phyloP scores from a whole-genome alignment of 2,888 invertebrate species.

The Calliscelio sp. region DNA sequence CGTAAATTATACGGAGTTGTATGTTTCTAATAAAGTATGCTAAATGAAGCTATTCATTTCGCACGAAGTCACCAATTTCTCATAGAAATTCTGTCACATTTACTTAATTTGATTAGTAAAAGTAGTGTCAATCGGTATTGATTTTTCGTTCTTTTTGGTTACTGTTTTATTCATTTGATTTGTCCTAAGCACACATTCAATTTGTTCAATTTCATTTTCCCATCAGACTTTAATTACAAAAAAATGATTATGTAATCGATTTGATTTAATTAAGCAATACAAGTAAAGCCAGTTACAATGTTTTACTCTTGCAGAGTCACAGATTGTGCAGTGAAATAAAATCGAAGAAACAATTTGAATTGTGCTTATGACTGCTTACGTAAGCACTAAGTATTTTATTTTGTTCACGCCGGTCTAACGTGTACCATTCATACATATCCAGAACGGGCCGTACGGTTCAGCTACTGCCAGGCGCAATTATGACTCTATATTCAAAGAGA shows the following conservation, averaged over 20 bases:
- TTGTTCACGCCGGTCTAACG: slow-evolving; percentile 73
- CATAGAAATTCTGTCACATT: slow-evolving; percentile 38
- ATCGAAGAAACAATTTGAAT: slow-evolving; percentile 23
- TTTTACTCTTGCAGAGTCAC: not conserved
- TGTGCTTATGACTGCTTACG: slow-evolving; percentile 69
- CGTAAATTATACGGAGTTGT: no score
- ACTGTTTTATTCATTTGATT: slow-evolving; percentile 25
- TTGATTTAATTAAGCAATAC: slow-evolving; percentile 5
- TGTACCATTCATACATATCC: slow-evolving; percentile 83
- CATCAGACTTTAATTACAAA: not conserved
- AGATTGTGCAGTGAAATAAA: not conserved
- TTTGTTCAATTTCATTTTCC: not conserved
- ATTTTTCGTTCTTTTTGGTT: slow-evolving; percentile 21
- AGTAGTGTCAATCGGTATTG: slow-evolving; percentile 45
- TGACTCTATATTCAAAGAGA: slow-evolving; percentile 60
- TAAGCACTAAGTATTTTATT: slow-evolving; percentile 68
- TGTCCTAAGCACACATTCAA: slow-evolving; percentile 59
- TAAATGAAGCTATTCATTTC: no score
- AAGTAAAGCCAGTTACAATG: slow-evolving; percentile 15
- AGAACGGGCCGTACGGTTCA: slow-evolving; percentile 86
- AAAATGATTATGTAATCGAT: not conserved
- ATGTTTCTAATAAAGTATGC: no score
- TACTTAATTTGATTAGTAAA: slow-evolving; percentile 17
- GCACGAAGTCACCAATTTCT: not conserved
- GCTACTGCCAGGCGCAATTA: slow-evolving; percentile 80